phyloP scores from a whole-genome alignment of 1,140 invertebrate genomes.

The Bilobella aurantiaca region DNA sequence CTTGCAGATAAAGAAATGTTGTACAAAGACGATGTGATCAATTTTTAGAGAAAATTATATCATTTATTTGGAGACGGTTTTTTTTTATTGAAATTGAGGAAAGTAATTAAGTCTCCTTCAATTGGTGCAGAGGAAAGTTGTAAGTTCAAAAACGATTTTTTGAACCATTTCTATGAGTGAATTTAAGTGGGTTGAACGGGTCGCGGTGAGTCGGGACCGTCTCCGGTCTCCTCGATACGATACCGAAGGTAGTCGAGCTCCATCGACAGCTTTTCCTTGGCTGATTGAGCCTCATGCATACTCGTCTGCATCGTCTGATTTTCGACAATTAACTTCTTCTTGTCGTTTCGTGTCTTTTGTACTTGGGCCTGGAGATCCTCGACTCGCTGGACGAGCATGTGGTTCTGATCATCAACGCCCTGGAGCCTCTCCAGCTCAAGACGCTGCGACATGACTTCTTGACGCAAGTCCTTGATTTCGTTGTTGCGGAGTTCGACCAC shows the following conservation, averaged over 20 bases:
- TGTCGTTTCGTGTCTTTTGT: slow-evolving; percentile 23
- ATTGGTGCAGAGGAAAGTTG: too few species aligned
- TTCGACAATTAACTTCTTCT: slow-evolving; percentile 18
- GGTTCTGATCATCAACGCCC: slow-evolving; percentile 16
- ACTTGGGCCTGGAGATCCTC: slow-evolving; percentile 31
- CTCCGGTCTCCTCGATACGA: neutral
- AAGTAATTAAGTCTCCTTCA: too few species aligned
- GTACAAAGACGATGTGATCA: too few species aligned
- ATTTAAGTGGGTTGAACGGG: too few species aligned
- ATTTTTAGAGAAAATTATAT: too few species aligned
- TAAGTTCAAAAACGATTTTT: too few species aligned
- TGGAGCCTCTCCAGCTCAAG: slow-evolving; percentile 16
- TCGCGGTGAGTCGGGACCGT: too few species aligned
- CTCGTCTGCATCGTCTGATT: slow-evolving; percentile 11
- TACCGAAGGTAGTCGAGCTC: neutral
- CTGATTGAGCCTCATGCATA: neutral
- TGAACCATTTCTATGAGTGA: too few species aligned
- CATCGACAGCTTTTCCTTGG: slow-evolving; percentile 4
- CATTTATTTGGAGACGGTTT: too few species aligned
- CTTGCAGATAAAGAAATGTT: too few species aligned
- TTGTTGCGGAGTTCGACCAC: slow-evolving; percentile 27
- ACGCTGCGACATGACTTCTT: slow-evolving; percentile 19
- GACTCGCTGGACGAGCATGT: slow-evolving; percentile 17
- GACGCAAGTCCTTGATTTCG: slow-evolving; percentile 19
- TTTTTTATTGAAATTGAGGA: too few species aligned